phyloP scores from a whole-genome alignment of 1,140 invertebrate species.

The Matsumurasca onukii region DNA sequence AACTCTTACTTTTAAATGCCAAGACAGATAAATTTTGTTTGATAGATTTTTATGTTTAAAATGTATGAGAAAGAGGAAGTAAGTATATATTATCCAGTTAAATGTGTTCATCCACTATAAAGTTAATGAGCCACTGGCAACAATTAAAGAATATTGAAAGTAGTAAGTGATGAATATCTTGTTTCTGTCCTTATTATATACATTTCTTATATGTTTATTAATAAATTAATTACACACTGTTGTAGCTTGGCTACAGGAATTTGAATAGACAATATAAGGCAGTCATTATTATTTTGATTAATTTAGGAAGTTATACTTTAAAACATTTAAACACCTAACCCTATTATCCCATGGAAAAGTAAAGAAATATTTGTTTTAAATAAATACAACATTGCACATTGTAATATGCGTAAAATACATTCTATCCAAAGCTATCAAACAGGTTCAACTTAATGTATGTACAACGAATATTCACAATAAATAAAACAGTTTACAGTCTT shows the following conservation, averaged over 20 bases:
- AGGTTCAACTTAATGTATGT: neutral
- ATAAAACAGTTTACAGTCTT: slow-evolving; percentile 23
- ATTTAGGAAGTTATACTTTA: neutral
- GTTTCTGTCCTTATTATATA: too few relatives aligned
- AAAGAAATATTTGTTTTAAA: neutral
- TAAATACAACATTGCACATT: slow-evolving; percentile 11
- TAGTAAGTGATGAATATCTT: too few relatives aligned
- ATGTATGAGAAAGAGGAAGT: too few relatives aligned
- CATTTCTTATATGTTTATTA: too few relatives aligned
- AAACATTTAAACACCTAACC: slow-evolving; percentile 5
- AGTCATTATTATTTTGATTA: slow-evolving; percentile 20
- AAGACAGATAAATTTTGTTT: too few relatives aligned
- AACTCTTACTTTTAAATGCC: too few relatives aligned
- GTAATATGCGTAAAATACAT: slow-evolving; percentile 8
- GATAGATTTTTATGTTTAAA: too few relatives aligned
- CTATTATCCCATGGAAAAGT: neutral
- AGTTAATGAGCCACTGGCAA: too few relatives aligned
- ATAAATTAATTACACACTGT: too few relatives aligned
- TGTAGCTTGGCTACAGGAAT: neutral
- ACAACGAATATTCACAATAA: slow-evolving; percentile 24
- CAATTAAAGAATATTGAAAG: too few relatives aligned
- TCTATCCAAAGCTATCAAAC: slow-evolving; percentile 13
- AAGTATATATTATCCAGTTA: too few relatives aligned
- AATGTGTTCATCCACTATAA: too few relatives aligned
- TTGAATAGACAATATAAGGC: slow-evolving; percentile 20